Percentiles rank a stretch among this genome's conserved stretches.
phyloP scores from a whole-genome alignment of 2,797 vertebrate genomes.

The Crossoptilon crossoptilon region DNA sequence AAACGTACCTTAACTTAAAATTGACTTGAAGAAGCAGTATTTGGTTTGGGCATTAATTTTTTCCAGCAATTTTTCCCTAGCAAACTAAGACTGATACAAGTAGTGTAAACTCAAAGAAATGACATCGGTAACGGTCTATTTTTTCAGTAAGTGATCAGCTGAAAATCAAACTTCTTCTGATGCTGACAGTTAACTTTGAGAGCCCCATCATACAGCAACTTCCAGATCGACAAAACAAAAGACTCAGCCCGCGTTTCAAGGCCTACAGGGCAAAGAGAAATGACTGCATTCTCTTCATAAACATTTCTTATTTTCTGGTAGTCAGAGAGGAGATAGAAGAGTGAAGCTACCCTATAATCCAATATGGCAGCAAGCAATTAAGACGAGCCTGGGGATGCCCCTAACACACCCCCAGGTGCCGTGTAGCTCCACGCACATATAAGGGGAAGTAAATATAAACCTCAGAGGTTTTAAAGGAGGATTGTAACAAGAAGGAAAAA shows the following conservation, averaged over 20 bases:
- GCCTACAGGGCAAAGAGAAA: not conserved
- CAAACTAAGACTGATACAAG: not conserved
- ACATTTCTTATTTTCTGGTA: not conserved
- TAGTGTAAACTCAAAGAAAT: not conserved
- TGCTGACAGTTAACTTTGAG: not conserved
- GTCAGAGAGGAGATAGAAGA: not conserved
- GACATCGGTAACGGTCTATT: not conserved
- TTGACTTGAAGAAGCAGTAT: not conserved
- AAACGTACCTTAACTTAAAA: not conserved
- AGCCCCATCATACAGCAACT: not conserved
- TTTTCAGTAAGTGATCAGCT: not conserved
- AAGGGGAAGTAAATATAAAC: not conserved
- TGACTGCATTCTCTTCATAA: not conserved
- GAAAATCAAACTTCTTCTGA: not conserved
- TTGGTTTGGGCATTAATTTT: not conserved
- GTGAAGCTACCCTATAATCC: no score
- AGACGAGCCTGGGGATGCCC: not conserved
- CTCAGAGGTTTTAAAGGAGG: not conserved
- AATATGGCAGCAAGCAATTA: not conserved
- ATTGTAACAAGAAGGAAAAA: not conserved
- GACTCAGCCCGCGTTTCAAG: not conserved
- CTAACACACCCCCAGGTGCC: not conserved
- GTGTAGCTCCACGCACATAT: not conserved
- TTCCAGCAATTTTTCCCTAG: not conserved
- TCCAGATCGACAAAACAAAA: not conserved